Evolutionary conservation across 2,888 invertebrate species (phyloP).

Genomic region (Lamproptera curius): DNA sequence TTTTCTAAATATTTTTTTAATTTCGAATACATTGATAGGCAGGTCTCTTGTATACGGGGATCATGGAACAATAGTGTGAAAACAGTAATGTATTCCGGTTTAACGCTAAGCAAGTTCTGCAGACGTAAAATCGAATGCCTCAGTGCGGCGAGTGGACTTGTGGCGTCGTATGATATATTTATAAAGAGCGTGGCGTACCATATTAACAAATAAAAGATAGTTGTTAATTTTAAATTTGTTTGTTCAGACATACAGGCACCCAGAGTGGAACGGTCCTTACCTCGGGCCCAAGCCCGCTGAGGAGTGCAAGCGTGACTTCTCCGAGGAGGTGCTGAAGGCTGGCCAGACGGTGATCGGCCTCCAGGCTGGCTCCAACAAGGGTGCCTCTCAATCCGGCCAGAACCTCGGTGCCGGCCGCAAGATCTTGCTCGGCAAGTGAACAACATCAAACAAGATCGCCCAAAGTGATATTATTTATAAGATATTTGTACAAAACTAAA

Average conservation of each 20-base stretch:
- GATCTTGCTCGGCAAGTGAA: constrained; percentile 93
- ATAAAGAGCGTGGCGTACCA: too few relatives aligned
- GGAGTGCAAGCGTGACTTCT: constrained; percentile 96
- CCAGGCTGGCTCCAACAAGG: constrained; percentile 97
- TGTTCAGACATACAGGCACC: constrained; percentile 88
- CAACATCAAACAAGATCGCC: constrained; percentile 32
- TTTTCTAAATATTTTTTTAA: too few relatives aligned
- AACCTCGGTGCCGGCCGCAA: constrained; percentile 94
- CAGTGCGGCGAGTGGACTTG: too few relatives aligned
- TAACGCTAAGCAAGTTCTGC: too few relatives aligned
- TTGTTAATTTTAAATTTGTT: too few relatives aligned
- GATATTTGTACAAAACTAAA: constrained; percentile 65
- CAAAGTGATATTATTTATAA: constrained; percentile 73
- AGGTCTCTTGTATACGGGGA: too few relatives aligned
- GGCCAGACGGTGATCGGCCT: constrained; percentile 94
- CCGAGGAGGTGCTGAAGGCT: constrained; percentile 92
- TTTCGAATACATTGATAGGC: too few relatives aligned
- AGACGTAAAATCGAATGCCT: too few relatives aligned
- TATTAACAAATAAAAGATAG: too few relatives aligned
- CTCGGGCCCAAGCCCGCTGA: constrained; percentile 97
- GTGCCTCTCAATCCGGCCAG: constrained; percentile 94
- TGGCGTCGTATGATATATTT: too few relatives aligned
- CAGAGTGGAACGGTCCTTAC: constrained; percentile 91
- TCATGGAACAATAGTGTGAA: too few relatives aligned
- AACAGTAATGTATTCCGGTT: too few relatives aligned